phyloP scores from a whole-genome alignment of 2,888 invertebrate genomes.

The Andrena dorsata region DNA sequence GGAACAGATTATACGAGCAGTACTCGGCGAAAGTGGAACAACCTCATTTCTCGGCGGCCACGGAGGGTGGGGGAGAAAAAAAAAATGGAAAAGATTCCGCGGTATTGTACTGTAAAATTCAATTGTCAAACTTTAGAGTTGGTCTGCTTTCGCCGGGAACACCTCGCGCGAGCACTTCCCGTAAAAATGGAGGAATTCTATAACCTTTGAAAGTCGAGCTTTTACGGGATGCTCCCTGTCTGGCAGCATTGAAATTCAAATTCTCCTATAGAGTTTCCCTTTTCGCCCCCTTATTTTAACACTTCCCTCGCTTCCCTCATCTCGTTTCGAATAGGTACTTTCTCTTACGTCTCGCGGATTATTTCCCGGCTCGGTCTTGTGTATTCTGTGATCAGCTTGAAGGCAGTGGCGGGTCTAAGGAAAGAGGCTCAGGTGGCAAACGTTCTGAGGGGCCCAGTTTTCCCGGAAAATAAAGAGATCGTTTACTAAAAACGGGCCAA shows the following conservation, averaged over 20 bases:
- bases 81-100: not conserved
- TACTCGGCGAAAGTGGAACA: not conserved
- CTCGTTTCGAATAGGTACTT: too few relatives aligned
- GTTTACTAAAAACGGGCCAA: too few relatives aligned
- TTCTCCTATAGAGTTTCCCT: not conserved
- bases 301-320: not conserved
- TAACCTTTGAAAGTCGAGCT: not conserved
- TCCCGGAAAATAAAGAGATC: too few relatives aligned
- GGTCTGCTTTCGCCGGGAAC: not conserved
- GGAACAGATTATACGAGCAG: constrained; percentile 16
- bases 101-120: constrained; percentile 17
- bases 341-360: not conserved
- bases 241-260: constrained; percentile 2
- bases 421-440: too few relatives aligned
- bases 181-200: not conserved
- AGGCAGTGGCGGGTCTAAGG: too few relatives aligned
- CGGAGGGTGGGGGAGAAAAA: not conserved
- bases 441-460: too few relatives aligned
- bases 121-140: constrained; percentile 14
- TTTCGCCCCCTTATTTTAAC: not conserved
- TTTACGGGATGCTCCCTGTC: not conserved
- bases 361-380: not conserved
- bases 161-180: not conserved
- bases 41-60: not conserved
- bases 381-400: too few relatives aligned